Evolutionary conservation across 2,797 vertebrate genomes (phyloP), one percentile per base, ranked within the genome.

Genomic region (Adelosebastes latens): DNA sequence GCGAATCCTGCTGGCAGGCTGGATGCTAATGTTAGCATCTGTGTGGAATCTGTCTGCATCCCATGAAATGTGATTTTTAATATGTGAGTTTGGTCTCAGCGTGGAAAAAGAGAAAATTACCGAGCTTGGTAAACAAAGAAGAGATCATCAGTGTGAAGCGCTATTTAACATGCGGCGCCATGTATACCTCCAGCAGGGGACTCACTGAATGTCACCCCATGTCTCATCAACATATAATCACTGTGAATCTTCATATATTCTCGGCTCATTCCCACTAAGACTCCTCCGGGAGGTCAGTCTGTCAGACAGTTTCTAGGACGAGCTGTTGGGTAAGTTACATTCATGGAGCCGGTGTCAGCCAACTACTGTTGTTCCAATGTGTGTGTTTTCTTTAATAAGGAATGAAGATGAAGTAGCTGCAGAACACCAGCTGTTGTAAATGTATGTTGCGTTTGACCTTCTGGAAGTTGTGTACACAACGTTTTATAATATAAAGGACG

Each of bases 211-310:
- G 66, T 81, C 68, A 84, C 46, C 29, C 55, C 31, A 8, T 49
- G 29, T 29, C 70, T 69, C 58, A 74, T 66, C 34, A 72, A 82
- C 58, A 77, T 63, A 80, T 60, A 56, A 75, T 79, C 24, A 27
- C 55, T 65, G 22, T 60, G 56, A 66, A 67, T 78, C 60, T 75
- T 61, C 39, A 63, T 63, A 64, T 53, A 60, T 55, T 34, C 31
- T 60, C 31, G 9, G 49, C 64, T 31, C 27, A 14, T 14, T 72
- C 49, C 20, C 49, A n/a, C 20, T 46, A 18, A 46, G 42, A 46
- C 42, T 14, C 10, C 68, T 72, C 34, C 14, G 60, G 27, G 39
- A 60, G 65, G 39, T 71, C 60, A 52, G 34, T 75, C 24, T 64
- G 64, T 70, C n/a, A 46, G 42, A 32, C 39, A 14, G 4, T 14